These are phyloP conservation scores for Heliconius hermathena DNA, from an alignment of 1,140 invertebrate genomes.

Conservation along the genomic window DNA sequence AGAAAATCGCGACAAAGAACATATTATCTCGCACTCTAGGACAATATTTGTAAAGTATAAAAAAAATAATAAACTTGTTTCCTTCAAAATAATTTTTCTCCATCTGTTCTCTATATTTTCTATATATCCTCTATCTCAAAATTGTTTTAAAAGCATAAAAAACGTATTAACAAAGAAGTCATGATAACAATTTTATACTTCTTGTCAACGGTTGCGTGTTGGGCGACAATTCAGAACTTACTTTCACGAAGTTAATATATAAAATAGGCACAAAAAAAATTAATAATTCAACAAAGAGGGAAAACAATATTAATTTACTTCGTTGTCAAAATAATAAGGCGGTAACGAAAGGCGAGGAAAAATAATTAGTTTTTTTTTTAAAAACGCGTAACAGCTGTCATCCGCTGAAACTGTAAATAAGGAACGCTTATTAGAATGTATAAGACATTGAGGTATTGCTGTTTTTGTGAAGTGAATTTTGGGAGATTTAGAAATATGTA, in stretches of 20 bases:
- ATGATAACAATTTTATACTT: neutral
- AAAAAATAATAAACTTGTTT: no score
- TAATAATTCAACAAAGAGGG: slow-evolving; percentile 29
- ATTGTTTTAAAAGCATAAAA: no score
- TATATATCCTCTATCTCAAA: no score
- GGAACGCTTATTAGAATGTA: neutral
- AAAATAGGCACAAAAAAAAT: slow-evolving; percentile 23
- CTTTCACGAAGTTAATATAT: neutral
- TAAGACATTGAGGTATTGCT: neutral
- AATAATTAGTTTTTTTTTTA: slow-evolving; percentile 36
- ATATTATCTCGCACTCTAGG: no score
- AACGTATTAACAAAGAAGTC: neutral
- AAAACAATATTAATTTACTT: slow-evolving; percentile 23
- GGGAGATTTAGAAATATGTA: neutral
- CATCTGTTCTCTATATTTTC: no score
- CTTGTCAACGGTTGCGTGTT: neutral
- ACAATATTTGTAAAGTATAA: no score
- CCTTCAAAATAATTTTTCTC: no score
- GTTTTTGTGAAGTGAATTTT: neutral
- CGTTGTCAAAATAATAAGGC: slow-evolving; percentile 36
- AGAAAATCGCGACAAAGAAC: no score
- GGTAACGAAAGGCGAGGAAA: slow-evolving; percentile 20
- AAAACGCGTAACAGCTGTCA: slow-evolving; percentile 23
- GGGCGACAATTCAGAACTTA: neutral
- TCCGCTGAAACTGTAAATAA: slow-evolving; percentile 21